phyloP scores from a whole-genome alignment of 2,113 vertebrate species.

The Chamaea fasciata region DNA sequence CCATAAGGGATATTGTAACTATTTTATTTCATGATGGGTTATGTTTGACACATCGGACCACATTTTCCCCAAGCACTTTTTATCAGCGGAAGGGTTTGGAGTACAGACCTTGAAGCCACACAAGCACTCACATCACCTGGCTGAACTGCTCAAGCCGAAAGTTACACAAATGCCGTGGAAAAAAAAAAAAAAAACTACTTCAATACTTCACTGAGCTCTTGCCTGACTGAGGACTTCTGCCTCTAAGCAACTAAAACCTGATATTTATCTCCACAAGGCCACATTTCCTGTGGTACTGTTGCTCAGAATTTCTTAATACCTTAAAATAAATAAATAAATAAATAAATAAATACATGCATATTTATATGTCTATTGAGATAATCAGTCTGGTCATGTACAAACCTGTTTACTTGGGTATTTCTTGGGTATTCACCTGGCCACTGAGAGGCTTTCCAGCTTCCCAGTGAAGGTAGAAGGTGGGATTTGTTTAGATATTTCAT shows the following conservation, averaged over 20 bases:
- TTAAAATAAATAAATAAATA: neutral
- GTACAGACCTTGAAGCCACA: neutral
- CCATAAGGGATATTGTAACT: neutral
- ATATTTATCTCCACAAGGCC: neutral
- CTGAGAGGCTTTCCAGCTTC: neutral
- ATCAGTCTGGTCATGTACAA: neutral
- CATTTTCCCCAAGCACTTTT: neutral
- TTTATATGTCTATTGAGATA: neutral
- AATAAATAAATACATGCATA: neutral
- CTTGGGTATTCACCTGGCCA: neutral
- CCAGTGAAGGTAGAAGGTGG: neutral
- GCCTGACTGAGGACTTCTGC: neutral
- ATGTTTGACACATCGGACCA: neutral
- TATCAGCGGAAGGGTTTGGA: neutral
- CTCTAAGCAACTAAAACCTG: neutral
- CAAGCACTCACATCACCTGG: rapidly evolving
- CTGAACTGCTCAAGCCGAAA: neutral
- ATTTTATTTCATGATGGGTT: neutral
- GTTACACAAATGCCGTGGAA: neutral
- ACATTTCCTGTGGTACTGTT: neutral
- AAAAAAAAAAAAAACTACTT: neutral
- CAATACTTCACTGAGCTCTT: neutral
- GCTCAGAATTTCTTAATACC: neutral
- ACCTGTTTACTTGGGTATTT: neutral
- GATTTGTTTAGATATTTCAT: neutral